phyloP scores from a whole-genome alignment of 2,888 invertebrate species.

The Lottia gigantea region DNA sequence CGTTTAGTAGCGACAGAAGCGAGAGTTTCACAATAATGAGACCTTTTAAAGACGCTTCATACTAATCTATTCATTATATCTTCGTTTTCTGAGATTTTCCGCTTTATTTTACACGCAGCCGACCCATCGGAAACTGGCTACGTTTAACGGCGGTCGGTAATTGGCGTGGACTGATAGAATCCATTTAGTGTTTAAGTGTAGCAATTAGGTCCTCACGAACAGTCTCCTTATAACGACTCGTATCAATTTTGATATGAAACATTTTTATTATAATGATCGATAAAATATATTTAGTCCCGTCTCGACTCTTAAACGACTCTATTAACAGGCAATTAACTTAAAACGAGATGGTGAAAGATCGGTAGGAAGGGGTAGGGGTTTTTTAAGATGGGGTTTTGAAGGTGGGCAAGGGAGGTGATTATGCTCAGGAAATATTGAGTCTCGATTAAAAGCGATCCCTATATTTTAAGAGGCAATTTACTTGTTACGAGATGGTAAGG shows the following conservation, averaged over 20 bases:
- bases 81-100: conserved; percentile 32
- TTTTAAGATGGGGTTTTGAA: too few relatives aligned
- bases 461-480: too few relatives aligned
- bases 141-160: conserved; percentile 19
- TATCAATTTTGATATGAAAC: conserved; percentile 2
- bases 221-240: neutral
- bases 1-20: neutral
- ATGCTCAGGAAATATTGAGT: too few relatives aligned
- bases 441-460: too few relatives aligned
- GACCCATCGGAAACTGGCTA: conserved; percentile 28
- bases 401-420: too few relatives aligned
- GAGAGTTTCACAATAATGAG: neutral
- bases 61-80: conserved; percentile 34
- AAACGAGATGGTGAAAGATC: too few relatives aligned
- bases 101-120: conserved; percentile 24
- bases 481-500: too few relatives aligned
- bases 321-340: too few relatives aligned
- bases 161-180: conserved; percentile 27
- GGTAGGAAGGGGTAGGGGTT: too few relatives aligned
- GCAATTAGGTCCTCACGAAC: conserved; percentile 4
- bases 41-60: conserved; percentile 17
- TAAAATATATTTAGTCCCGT: neutral
- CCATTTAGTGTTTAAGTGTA: conserved; percentile 23
- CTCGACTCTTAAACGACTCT: too few relatives aligned
- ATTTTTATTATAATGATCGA: neutral